Percentiles rank a stretch among this genome's conserved stretches.
These are phyloP conservation scores for Cheilosia soror DNA, from an alignment of 2,888 invertebrate genomes.

Conservation along the genomic window DNA sequence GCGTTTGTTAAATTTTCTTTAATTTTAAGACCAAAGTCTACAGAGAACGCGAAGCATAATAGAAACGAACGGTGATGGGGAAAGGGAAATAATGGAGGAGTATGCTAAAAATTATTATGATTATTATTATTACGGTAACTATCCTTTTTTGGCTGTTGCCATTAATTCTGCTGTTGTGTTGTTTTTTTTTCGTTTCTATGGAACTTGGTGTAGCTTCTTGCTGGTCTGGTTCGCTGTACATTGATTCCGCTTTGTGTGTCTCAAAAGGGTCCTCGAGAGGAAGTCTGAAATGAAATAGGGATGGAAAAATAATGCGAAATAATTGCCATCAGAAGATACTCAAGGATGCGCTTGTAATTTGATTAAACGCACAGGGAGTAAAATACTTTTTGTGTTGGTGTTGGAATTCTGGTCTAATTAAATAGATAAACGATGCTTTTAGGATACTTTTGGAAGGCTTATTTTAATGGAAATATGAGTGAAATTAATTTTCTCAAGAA, in stretches of 20 bases:
- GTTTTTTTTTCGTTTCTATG: conserved; percentile 36
- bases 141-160: conserved; percentile 68
- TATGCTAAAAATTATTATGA: conserved; percentile 74
- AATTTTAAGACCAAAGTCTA: conserved; percentile 26
- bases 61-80: conserved; percentile 5
- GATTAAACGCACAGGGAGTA: conserved; percentile 72
- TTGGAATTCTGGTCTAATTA: conserved; percentile 57
- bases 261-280: conserved; percentile 52
- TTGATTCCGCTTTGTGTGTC: conserved; percentile 8
- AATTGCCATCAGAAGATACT: conserved; percentile 73
- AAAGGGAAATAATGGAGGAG: conserved; percentile 69
- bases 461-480: conserved; percentile 62
- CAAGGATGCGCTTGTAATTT: conserved; percentile 75
- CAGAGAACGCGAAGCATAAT: conserved; percentile 27
- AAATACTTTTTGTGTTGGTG: conserved; percentile 42
- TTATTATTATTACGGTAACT: conserved; percentile 74
- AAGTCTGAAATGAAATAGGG: conserved; percentile 48
- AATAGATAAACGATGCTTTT: conserved; percentile 66
- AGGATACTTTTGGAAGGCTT: conserved; percentile 44
- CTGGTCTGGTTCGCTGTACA: conserved; percentile 5
- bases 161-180: conserved; percentile 29
- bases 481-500: conserved; percentile 52
- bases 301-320: conserved; percentile 70
- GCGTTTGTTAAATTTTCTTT: conserved; percentile 42
- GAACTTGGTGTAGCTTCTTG: neutral